These are phyloP conservation scores for Aepyceros melampus DNA, from an alignment of 2,113 vertebrate species.

Conservation along the genomic window DNA sequence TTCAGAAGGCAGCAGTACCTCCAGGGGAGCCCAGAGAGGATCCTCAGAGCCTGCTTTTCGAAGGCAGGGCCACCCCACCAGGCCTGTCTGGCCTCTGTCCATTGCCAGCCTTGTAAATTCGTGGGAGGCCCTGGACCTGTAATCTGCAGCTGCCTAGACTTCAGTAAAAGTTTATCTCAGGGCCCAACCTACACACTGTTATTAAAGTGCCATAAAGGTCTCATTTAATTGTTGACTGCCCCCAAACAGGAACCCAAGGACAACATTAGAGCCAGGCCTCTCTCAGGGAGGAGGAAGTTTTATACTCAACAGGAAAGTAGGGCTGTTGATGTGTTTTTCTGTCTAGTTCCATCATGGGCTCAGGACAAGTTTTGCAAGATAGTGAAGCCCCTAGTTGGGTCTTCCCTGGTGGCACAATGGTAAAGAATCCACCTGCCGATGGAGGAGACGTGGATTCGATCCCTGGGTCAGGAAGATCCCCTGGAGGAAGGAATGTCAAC, in stretches of 20 bases:
- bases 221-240: neutral
- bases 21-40: neutral
- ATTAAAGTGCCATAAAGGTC: neutral
- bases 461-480: neutral
- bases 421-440: neutral
- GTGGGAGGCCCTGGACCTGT: neutral
- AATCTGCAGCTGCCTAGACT: neutral
- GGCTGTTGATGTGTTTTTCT: neutral
- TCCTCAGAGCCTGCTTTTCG: neutral
- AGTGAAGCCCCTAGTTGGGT: fast-evolving
- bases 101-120: neutral
- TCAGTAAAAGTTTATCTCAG: neutral
- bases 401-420: neutral
- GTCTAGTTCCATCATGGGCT: neutral
- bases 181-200: neutral
- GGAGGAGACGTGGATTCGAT: neutral
- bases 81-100: neutral
- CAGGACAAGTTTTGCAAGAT: neutral
- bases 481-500: neutral
- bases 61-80: neutral
- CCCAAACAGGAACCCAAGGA: neutral
- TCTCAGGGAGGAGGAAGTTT: neutral
- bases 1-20: neutral
- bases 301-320: neutral
- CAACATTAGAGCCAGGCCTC: neutral